Evolutionary conservation across 2,888 invertebrate species (phyloP), one percentile per base, ranked within the genome.

Genomic region (Bellardia bayeri): DNA sequence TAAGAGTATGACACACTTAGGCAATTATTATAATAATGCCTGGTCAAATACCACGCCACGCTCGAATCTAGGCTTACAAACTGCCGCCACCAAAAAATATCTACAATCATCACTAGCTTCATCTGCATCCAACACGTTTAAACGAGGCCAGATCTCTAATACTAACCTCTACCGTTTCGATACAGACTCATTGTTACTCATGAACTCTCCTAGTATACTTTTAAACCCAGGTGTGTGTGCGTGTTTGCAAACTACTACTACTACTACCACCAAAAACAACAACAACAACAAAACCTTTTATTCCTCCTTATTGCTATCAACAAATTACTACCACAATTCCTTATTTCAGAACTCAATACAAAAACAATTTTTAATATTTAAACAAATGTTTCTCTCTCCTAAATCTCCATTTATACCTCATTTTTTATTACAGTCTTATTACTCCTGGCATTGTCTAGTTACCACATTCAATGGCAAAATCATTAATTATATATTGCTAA

Each of bases 1-100:
- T 90, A 94, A 94, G 92, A 95, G 95, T 93, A 94, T 95, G 94
- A 93, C 94, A 90, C 94, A 94, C 90, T 92, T 95, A 91, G 87
- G 83, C 66, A 64, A 82, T 83, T 78, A 84, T 81, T 54, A 82
- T 82, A 91, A 91, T 90, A 90, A 89, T 91, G 89, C 90, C 72
- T 92, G 92, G 91, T 92, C 91, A 83, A 88, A 82, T 75, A 88
- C 89, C n/a, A 89, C 90, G 89, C 91, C 91, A 89, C 92, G 92
- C 89, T 91, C 92, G 80, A 91, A 91, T 90, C 89, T 92, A 89
- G 92, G 92, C 90, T 91, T 92, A 87, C 92, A 92, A 92, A 92
- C 92, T 85, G 91, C 91, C 79, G 92, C 93, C 90, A 93, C 93
- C 92, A 93, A 93, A 92, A 93, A 93, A 92, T 93, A 92, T 91